Base-by-base conservation (phyloP, 2,888 invertebrate species). In the Polymixis lichenea region DNA sequence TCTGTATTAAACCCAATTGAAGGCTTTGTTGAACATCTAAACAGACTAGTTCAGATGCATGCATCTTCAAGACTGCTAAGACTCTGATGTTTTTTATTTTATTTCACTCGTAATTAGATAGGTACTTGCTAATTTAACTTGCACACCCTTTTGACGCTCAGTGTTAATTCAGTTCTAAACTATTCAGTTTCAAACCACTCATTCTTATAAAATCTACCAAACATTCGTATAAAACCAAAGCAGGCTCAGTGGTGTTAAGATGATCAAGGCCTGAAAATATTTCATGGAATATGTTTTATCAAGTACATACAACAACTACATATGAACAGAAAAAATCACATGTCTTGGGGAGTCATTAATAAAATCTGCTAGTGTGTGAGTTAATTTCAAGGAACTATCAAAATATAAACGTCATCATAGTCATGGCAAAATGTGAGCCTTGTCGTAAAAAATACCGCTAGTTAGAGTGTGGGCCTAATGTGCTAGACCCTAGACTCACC, bases 401-500 rank as follows among this genome's bases (percentile, higher is more conserved):
- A 25, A 22, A 28, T 11, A 8, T 13, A 71, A 53, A 25, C 22
- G 7, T 49, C n/a, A n/a, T 25, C 5, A 70, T 5, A 32, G 46
- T 69, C 25, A 2, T 70, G 22, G 9, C 15, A 53, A 53, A 66
- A 66, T 53, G 9, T 43, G 7, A 6, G n/a, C 64, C 51, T 64
- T 49, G 61, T 80, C 75, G 75, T 61, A 17, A 67, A 28, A n/a
- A 75, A 65, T n/a, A 72, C 58, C 28, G 56, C 61, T 32, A 25
- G 2, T 60, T 15, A 6, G n/a, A 51, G 25, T 22, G 2, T 22
- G n/a, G 49, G 13, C 4, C 3, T 38, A 8, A 22, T 38, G 17
- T 22, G 7, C 25, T 46, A n/a, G 22, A 19, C 15, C n/a, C 22
- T 13, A 32, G 32, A 90, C 92, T 86, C 87, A 96, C 95, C 89